Conservation (phyloP, 2,888 invertebrate genomes). For the Geotrupes spiniger region DNA sequence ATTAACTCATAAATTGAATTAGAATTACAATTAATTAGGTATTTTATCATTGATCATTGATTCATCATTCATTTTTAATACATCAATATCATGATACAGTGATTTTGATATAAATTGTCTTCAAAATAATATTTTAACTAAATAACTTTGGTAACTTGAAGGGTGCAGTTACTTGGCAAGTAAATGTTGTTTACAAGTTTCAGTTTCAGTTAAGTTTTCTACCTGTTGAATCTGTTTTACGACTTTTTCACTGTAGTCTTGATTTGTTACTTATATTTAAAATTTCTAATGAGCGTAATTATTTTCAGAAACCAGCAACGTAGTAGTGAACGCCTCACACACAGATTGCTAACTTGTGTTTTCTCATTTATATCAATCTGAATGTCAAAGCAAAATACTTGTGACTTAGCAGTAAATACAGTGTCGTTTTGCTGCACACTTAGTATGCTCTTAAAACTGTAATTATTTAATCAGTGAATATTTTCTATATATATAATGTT, state of each 20-base stretch:
- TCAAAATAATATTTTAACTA: too few relatives aligned
- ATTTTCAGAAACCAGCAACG: constrained; percentile 21
- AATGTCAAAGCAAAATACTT: constrained; percentile 29
- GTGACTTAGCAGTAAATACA: constrained; percentile 31
- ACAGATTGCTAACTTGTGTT: constrained; percentile 30
- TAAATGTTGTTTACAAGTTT: too few relatives aligned
- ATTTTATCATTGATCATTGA: constrained; percentile 9
- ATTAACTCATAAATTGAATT: too few relatives aligned
- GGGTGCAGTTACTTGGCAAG: too few relatives aligned
- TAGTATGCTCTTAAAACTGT: constrained; percentile 28
- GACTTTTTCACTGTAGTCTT: too few relatives aligned
- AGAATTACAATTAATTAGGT: too few relatives aligned
- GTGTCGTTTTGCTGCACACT: constrained; percentile 29
- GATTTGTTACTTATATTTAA: too few relatives aligned
- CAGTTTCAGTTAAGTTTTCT: too few relatives aligned
- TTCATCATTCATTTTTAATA: constrained; percentile 7
- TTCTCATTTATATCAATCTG: constrained; percentile 31
- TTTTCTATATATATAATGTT: constrained; percentile 29
- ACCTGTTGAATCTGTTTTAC: too few relatives aligned
- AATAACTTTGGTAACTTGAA: too few relatives aligned
- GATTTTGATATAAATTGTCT: constrained; percentile 3
- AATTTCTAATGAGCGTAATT: too few relatives aligned
- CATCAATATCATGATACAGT: constrained; percentile 12
- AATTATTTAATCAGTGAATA: constrained; percentile 31
- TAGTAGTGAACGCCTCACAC: constrained; percentile 31